Conservation (phyloP, 1,140 invertebrate genomes). For the Drosophila aff. region DNA sequence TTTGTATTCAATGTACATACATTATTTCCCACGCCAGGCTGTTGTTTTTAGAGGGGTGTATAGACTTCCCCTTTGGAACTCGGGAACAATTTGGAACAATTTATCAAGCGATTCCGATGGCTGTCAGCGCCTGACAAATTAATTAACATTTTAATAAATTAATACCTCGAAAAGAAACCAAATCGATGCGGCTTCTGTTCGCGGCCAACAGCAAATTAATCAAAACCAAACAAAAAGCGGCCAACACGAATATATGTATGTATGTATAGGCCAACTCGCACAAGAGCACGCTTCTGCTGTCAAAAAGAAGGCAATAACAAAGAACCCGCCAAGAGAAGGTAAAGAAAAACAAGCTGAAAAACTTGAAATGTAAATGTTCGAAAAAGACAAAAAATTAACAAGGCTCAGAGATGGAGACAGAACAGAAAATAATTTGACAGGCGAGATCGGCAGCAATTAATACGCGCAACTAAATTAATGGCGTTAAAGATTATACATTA, state of each 20-base stretch:
- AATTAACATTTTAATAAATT: constrained; percentile 79
- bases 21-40: constrained; percentile 10
- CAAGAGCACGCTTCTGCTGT: constrained; percentile 72
- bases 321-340: constrained; percentile 30
- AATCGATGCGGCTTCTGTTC: constrained; percentile 70
- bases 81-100: constrained; percentile 3
- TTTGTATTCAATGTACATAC: neutral
- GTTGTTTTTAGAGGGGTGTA: neutral
- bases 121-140: constrained; percentile 69
- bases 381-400: constrained; percentile 41
- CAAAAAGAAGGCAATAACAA: constrained; percentile 54
- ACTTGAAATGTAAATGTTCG: constrained; percentile 60
- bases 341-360: constrained; percentile 51
- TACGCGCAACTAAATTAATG: constrained; percentile 76
- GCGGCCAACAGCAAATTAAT: constrained; percentile 60
- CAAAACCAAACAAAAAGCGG: constrained; percentile 55
- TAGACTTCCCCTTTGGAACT: neutral
- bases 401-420: constrained; percentile 25
- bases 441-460: constrained; percentile 58
- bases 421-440: constrained; percentile 40
- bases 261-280: neutral
- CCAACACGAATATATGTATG: constrained; percentile 1
- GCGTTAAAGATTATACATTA: constrained; percentile 63
- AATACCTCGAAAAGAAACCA: constrained; percentile 57
- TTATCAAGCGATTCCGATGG: constrained; percentile 24